These are phyloP conservation scores for Callyntrura guangdongensis DNA, from an alignment of 2,888 invertebrate genomes.

Conservation along the genomic window DNA sequence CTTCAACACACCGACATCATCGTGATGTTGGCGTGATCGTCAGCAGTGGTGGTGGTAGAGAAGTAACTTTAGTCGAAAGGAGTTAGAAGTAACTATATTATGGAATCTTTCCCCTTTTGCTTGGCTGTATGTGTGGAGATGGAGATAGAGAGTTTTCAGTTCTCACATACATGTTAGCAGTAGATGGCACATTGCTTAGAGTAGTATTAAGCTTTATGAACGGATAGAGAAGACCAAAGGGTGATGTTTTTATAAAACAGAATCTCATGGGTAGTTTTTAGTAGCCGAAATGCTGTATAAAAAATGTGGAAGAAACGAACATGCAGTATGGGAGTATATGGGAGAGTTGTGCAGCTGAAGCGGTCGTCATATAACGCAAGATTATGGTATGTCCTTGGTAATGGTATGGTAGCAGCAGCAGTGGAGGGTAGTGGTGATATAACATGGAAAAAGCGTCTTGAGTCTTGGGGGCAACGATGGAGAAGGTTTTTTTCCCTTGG, in stretches of 20 bases:
- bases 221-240: constrained; percentile 31
- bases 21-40: constrained; percentile 7
- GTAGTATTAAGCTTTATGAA: background rate
- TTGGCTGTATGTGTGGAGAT: constrained; percentile 6
- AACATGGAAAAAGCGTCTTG: constrained; percentile 11
- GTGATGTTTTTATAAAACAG: constrained; percentile 48
- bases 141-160: background rate
- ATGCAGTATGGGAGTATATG: background rate
- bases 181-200: constrained; percentile 34
- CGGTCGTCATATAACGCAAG: constrained; percentile 42
- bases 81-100: constrained; percentile 43
- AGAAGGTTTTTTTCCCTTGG: background rate
- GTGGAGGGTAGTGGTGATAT: background rate
- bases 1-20: constrained; percentile 59
- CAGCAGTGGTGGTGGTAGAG: constrained; percentile 14
- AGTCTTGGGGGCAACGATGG: background rate
- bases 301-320: constrained; percentile 31
- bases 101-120: constrained; percentile 20
- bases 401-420: background rate
- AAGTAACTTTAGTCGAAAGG: constrained; percentile 42
- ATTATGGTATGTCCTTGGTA: constrained; percentile 24
- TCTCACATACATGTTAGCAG: background rate
- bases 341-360: background rate
- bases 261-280: constrained; percentile 42
- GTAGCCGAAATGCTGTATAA: constrained; percentile 18